A percentile compares a stretch with the other conserved stretches of the same genome.
These are phyloP conservation scores for Oryzias javanicus DNA, from an alignment of 2,113 vertebrate species.

Conservation along the genomic window DNA sequence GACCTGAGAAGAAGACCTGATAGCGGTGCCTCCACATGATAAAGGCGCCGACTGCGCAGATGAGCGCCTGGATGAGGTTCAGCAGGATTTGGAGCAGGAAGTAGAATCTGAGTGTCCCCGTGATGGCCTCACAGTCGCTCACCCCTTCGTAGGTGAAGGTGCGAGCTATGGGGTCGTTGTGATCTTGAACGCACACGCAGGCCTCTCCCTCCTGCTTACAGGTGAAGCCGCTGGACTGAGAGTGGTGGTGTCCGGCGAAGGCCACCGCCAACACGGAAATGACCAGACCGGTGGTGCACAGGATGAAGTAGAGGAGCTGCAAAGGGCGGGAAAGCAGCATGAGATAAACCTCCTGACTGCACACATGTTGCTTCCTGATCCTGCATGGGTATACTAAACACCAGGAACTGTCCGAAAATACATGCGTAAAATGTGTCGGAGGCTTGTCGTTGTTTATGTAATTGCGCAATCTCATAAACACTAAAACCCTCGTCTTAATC, in stretches of 20 bases:
- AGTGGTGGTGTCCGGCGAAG: conserved; percentile 85
- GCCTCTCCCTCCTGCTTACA: conserved; percentile 59
- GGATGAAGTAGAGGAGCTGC: conserved; percentile 90
- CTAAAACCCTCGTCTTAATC: conserved; percentile 62
- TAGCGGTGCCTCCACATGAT: conserved; percentile 97
- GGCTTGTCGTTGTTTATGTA: conserved; percentile 62
- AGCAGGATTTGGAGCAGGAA: conserved; percentile 88
- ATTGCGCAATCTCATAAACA: conserved; percentile 54
- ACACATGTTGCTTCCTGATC: conserved; percentile 30
- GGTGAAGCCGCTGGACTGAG: conserved; percentile 77
- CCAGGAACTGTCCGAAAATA: conserved; percentile 56
- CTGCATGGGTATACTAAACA: conserved; percentile 11
- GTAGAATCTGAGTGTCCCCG: conserved; percentile 80
- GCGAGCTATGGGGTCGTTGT: conserved; percentile 82
- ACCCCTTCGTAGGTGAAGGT: conserved; percentile 82
- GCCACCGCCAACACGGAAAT: conserved; percentile 85
- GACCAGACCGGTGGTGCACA: conserved; percentile 83
- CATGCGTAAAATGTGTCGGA: conserved; percentile 48
- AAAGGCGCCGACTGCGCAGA: conserved; percentile 85
- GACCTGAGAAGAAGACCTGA: conserved; percentile 91
- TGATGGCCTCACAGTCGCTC: conserved; percentile 80
- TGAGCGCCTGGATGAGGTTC: conserved; percentile 82
- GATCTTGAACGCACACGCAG: conserved; percentile 85
- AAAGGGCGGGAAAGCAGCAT: conserved; percentile 12
- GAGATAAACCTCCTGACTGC: conserved; percentile 3